phyloP scores from a whole-genome alignment of 2,797 vertebrate genomes.

The Nasua narica region DNA sequence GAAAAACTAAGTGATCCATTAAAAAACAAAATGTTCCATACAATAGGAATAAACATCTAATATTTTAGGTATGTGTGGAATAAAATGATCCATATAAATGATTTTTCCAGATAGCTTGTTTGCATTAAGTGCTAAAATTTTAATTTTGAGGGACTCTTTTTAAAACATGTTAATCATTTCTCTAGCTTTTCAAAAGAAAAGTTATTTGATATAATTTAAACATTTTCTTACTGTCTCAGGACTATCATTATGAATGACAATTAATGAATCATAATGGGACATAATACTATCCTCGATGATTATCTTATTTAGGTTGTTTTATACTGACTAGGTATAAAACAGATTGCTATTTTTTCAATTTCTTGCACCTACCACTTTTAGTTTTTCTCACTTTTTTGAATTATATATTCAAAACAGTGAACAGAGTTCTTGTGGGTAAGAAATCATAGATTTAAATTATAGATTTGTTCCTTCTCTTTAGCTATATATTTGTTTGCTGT shows the following conservation, averaged over 20 bases:
- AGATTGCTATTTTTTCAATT: not conserved
- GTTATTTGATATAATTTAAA: not conserved
- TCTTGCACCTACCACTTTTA: not conserved
- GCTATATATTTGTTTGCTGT: not conserved
- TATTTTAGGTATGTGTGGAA: conserved; percentile 7
- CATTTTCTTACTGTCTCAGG: not conserved
- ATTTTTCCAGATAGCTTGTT: conserved; percentile 21
- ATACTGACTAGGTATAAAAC: not conserved
- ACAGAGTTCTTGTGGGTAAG: not conserved
- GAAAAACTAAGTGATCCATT: conserved; percentile 27
- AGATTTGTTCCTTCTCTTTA: not conserved
- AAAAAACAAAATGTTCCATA: conserved; percentile 3
- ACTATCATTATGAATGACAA: not conserved
- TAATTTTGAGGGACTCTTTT: not conserved
- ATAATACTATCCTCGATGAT: not conserved
- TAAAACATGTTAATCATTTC: not conserved
- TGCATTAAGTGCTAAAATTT: conserved; percentile 6
- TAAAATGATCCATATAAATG: not conserved
- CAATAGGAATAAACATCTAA: not conserved
- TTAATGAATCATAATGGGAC: not conserved
- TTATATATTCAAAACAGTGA: not conserved
- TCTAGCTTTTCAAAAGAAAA: not conserved
- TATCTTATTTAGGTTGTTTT: not conserved
- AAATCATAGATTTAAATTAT: not conserved
- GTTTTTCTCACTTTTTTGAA: not conserved